Conservation (phyloP, 1,140 invertebrate species). For the Brachionus koreanus region DNA sequence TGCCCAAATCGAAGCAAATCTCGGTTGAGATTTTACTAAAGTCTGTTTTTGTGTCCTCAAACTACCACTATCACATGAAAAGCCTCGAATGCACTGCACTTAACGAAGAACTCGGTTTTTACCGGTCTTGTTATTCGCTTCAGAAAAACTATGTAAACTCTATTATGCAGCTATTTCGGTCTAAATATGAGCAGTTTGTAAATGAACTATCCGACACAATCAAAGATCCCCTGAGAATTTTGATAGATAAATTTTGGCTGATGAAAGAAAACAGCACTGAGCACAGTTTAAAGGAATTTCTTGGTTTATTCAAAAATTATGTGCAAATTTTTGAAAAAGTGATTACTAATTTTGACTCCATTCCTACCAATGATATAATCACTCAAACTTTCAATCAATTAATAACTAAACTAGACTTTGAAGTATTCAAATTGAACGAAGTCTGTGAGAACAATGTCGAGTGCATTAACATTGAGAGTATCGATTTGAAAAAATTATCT, state of each 20-base stretch:
- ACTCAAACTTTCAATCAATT: slow-evolving; percentile 12
- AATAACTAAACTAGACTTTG: neutral
- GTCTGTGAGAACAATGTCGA: neutral
- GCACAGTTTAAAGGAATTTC: slow-evolving; percentile 40
- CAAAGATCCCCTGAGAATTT: neutral
- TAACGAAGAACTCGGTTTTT: slow-evolving; percentile 7
- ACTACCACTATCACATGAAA: slow-evolving; percentile 41
- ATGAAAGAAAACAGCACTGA: slow-evolving; percentile 23
- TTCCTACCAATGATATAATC: neutral
- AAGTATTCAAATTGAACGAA: slow-evolving; percentile 5
- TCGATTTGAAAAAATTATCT: slow-evolving; percentile 20
- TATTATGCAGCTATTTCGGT: neutral
- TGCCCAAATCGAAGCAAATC: slow-evolving; percentile 26
- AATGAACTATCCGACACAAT: neutral
- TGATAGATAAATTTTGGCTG: slow-evolving; percentile 18
- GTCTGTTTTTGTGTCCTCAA: neutral
- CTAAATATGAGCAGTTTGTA: slow-evolving; percentile 2
- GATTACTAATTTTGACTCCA: neutral
- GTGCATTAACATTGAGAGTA: neutral
- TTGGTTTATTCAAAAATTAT: slow-evolving; percentile 28
- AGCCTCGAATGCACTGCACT: neutral
- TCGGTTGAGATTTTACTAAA: slow-evolving; percentile 23
- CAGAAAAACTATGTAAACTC: slow-evolving; percentile 12
- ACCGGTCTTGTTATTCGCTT: neutral
- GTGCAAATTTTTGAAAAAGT: neutral